Evolutionary conservation across 2,888 invertebrate genomes (phyloP), one percentile per base, ranked within the genome.

Genomic region (Ecdyonurus torrentis): DNA sequence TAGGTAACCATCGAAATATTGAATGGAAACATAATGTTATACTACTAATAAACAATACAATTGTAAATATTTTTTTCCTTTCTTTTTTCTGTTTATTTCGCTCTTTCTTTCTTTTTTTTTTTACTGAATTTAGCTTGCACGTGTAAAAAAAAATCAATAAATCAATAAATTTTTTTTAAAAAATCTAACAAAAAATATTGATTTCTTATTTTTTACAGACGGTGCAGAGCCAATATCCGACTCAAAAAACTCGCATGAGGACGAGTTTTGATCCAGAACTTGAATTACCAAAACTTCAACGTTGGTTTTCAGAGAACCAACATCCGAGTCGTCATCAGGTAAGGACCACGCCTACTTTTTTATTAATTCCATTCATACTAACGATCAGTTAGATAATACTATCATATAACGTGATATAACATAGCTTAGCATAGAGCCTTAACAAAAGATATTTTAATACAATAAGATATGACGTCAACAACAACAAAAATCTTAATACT

Each of bases 221-320:
- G 3, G 86, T 87, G 66, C 87, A 87, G 72, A 85, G 78, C 69
- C 86, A 86, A 74, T 85, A 85, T 69, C 85, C 86, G 3, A 88
- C 87, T 24, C 91, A 91, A 73, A 93, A 93, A 76, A 92, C 92
- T 2, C 83, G 96, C 70, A 94, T 96, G 91, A 82, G 97, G 68
- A 96, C 96, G 20, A 95, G 94, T 72, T 97, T 97, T 71, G 96
- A 97, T 76, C 95, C 96, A 0, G 96, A 97, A 76, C 80, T 94
- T 71, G 98, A 99, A 76, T 77, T 99, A 66, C 97, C 98, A 0
- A 91, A 95, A 71, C 77, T 99, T 62, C 97, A 98, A 73, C 83
- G 91, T 69, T 98, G 98, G 97, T 99, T 98, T 78, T 83, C 87
- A 55, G 92, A 94, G 73, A 98, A 98, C 75, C 95, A 96, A 70